Base-by-base conservation (phyloP, 30 jellyfish, hydroid and myxozoan species). In the Hydractinia symbiolongicarpus region DNA sequence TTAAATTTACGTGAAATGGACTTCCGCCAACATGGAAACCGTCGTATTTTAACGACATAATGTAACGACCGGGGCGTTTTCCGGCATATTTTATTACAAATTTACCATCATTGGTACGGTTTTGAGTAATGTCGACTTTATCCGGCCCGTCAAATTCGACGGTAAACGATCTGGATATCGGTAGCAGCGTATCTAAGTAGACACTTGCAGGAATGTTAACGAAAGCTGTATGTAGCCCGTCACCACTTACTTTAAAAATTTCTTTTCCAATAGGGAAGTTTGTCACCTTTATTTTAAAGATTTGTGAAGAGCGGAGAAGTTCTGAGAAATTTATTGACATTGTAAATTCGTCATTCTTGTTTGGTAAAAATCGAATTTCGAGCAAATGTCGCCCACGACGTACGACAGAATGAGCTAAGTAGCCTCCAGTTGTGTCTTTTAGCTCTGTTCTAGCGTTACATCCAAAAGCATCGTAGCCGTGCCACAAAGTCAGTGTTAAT, bases 131-230 rank as follows among this genome's bases (percentile, higher is more conserved):
- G 49, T 89, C 91, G 6, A 89, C 82, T 83, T 84, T 82, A 9
- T 89, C 94, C 71, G 96, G 96, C 56, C 96, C 96, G 54, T 85
- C 77, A 56, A 89, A 83, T 83, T 89, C 95, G n/a, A 84, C 88
- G 51, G 96, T 64, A 20, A 89, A 83, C 83, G 83, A 79, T 57
- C 66, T 40, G 13, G 52, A 53, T 6, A 54, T 19, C 14, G 84
- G 77, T 30, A 76, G 77, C 9, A 21, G 19, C 14, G 84, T 49
- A 19, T 76, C 78, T 50, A 76, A 49, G 16, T 21, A 50, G 15
- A 76, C 84, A 4, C 13, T 56, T 54, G 74, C 52, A 50, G 84
- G 84, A 5, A n/a, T 6, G 55, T 50, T 76, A 6, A 55, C 21
- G 52, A 30, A n/a, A 55, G 77, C 84, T 8, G 76, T 76, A 8